Evolutionary conservation across 2,113 vertebrate species (phyloP).

Genomic region (Macquaria australasica): DNA sequence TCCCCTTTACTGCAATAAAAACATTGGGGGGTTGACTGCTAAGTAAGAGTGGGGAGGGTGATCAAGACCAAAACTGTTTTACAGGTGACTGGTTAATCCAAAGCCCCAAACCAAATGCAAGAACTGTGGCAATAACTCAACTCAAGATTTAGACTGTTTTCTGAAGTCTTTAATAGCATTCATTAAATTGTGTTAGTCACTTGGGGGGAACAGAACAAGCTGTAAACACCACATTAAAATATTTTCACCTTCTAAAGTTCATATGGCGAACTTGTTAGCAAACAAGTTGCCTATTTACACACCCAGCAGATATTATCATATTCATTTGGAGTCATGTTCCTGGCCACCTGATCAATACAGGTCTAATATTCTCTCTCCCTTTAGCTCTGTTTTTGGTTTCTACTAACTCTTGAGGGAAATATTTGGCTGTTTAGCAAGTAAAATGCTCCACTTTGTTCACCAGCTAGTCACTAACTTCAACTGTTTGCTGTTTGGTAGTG

Average conservation of each 20-base stretch:
- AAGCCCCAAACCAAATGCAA: neutral
- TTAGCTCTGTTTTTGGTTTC: neutral
- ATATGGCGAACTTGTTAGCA: neutral
- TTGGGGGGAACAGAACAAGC: neutral
- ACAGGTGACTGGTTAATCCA: conserved; percentile 1
- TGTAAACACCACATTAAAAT: too few species aligned
- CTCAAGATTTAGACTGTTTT: neutral
- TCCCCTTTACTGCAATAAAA: conserved; percentile 49
- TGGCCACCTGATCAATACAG: neutral
- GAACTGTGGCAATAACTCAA: neutral
- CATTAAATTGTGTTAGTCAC: neutral
- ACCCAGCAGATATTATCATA: neutral
- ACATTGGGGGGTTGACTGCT: conserved; percentile 53
- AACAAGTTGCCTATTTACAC: neutral
- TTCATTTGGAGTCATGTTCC: neutral
- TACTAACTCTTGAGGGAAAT: neutral
- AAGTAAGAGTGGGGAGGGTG: conserved; percentile 15
- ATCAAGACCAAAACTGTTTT: neutral
- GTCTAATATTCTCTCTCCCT: neutral
- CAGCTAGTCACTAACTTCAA: neutral
- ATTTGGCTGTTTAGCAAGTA: neutral
- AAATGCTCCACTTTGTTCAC: neutral
- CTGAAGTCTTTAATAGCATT: neutral
- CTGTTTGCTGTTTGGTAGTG: too few species aligned
- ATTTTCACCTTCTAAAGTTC: neutral